Conservation (phyloP, 1,140 invertebrate genomes). For the Drosophila asahinai region DNA sequence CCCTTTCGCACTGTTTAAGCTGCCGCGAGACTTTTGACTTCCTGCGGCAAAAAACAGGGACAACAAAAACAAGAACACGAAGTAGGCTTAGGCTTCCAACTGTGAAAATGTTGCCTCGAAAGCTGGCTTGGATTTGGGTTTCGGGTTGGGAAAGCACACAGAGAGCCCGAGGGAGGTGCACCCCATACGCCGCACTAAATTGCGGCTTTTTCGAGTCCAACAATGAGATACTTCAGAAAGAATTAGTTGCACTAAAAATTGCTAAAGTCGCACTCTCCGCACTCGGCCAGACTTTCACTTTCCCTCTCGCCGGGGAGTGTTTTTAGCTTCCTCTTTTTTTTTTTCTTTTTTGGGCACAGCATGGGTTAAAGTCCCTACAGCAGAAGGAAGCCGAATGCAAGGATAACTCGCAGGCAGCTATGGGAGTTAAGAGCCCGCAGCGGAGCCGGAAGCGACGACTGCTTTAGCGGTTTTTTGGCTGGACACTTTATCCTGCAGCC, state of each 20-base stretch:
- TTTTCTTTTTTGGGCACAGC: constrained; percentile 40
- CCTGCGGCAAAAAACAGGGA: constrained; percentile 61
- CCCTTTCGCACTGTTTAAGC: constrained; percentile 59
- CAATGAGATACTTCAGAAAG: constrained; percentile 83
- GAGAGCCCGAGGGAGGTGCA: neutral
- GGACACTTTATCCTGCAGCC: constrained; percentile 43
- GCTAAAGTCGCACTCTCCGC: constrained; percentile 64
- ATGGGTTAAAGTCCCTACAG: constrained; percentile 11
- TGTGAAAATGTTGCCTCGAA: constrained; percentile 37
- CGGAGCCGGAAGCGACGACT: constrained; percentile 45
- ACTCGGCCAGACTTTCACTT: constrained; percentile 66
- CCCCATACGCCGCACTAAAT: constrained; percentile 72
- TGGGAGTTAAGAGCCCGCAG: constrained; percentile 25
- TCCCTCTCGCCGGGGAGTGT: neutral
- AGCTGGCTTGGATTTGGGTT: constrained; percentile 39
- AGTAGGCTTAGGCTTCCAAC: constrained; percentile 68
- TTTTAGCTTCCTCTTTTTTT: constrained; percentile 17
- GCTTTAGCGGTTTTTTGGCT: constrained; percentile 58
- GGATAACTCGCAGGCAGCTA: constrained; percentile 20
- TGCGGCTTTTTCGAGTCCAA: constrained; percentile 78
- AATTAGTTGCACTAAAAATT: constrained; percentile 84
- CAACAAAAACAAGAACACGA: constrained; percentile 45
- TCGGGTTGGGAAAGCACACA: neutral
- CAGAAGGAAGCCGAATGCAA: constrained; percentile 14
- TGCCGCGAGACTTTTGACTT: constrained; percentile 82